Evolutionary conservation across 2,797 vertebrate genomes (phyloP), one percentile per base, ranked within the genome.

Genomic region (Sciurus carolinensis): DNA sequence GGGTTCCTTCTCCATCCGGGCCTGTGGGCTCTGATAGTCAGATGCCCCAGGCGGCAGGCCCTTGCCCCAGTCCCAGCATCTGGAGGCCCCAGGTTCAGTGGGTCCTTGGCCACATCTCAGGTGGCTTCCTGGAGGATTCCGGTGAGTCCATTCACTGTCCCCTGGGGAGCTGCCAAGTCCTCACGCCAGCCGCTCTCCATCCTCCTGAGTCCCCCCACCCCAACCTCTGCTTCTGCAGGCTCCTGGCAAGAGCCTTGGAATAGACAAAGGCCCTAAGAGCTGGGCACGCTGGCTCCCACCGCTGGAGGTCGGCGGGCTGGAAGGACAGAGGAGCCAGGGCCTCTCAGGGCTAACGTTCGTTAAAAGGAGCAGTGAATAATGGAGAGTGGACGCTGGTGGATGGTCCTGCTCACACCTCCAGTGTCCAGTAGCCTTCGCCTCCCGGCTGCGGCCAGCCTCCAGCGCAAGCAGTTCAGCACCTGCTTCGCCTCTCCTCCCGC

Each of bases 201-300:
- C 64, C 42, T 59, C 44, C n/a, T 67, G 13, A 26, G 17, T n/a
- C 54, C 39, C 36, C 84, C 26, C 22, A 20, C 36, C 50, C 71
- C 77, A 52, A 44, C 36, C 28, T 54, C 95, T 13, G 33, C 42
- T 75, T 90, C 86, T n/a, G 1, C 10, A 33, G 66, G 86, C 69
- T 95, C 79, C 82, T 57, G 20, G 33, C 39, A 89, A 79, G 87
- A 42, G 93, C 89, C 87, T 94, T 87, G 42, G n/a, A 80, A 64
- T 15, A 95, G 62, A 96, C 10, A 66, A 82, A 73, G 79, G 26
- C 64, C 94, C 52, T 36, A 30, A 50, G 84, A 93, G 64, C 26
- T 2, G 11, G 54, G 42, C 18, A 20, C 14, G 30, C 15, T 22
- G n/a, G 28, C 30, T 69, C 5, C 62, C 7, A 0, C 22, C 64